Base-by-base conservation (phyloP, 2,888 invertebrate genomes). In the Portevinia maculata region DNA sequence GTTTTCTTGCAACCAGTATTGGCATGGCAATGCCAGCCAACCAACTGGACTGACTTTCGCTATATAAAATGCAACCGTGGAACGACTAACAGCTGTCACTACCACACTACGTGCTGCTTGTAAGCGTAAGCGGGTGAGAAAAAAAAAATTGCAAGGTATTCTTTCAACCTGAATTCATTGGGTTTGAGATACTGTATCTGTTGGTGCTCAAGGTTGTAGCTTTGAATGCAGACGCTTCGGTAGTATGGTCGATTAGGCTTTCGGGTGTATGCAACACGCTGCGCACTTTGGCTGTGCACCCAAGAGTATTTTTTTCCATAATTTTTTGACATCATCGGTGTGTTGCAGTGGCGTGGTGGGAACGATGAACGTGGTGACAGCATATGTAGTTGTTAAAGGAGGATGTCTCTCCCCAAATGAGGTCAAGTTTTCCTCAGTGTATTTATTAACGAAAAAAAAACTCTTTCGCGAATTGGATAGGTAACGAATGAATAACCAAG, bases 31-130 rank as follows among this genome's bases (percentile, higher is more conserved):
- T 60, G 21, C 60, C 60, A n/a, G n/a, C n/a, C n/a, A n/a, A n/a
- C n/a, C n/a, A 60, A 79, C 73, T 73, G 55, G 59, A 78, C 65
- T 60, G 60, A 79, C 73, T 48, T 39, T 39, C 15, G 48, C 17
- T 44, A 44, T 24, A 21, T 24, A n/a, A 39, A 8, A 32, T 21
- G 50, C 15, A 78, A 57, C 21, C 15, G 9, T 50, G 62, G 32
- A 65, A 50, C 64, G 59, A 34, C 64, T 24, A 65, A 50, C 64
- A 64, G 44, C 71, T 65, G 78, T 59, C 78, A 65, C 39, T 60
- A 79, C 60, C 39, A 73, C 50, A 46, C 46, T 17, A 28, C 9
- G 8, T 3, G n/a, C 32, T 30, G 62, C 60, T 21, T 32, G 13
- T 21, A 41, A 9, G 3, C 8, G 34, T n/a, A 52, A 32, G 19